Evolutionary conservation across 2,113 vertebrate genomes (phyloP).

Genomic region (Hucho hucho): DNA sequence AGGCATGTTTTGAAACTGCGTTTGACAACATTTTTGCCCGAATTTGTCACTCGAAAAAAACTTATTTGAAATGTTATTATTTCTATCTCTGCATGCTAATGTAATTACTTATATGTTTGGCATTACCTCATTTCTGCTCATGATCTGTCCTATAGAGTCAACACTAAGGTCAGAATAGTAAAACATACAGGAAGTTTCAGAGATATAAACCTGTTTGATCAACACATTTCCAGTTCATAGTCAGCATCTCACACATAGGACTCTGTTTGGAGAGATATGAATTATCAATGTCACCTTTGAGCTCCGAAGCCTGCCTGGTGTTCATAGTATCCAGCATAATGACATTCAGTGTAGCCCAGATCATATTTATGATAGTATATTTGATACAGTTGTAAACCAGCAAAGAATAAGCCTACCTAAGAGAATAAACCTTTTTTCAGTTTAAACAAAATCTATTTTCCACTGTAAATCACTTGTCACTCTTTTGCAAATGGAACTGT

Average conservation of each 20-base stretch:
- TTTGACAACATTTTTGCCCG: no score
- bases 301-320: constrained; percentile 80
- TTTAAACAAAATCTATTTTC: constrained; percentile 86
- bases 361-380: constrained; percentile 85
- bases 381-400: constrained; percentile 89
- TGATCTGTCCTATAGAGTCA: neutral
- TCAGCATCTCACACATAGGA: constrained; percentile 48
- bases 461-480: constrained; percentile 98
- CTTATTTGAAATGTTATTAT: no score
- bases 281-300: constrained; percentile 88
- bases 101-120: no score
- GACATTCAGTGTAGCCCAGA: constrained; percentile 81
- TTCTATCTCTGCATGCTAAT: no score
- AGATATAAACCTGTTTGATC: constrained; percentile 49
- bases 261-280: constrained; percentile 69
- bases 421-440: constrained; percentile 82
- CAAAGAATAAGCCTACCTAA: constrained; percentile 82
- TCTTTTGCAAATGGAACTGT: constrained; percentile 86
- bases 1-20: no score
- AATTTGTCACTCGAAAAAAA: no score
- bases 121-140: neutral
- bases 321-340: constrained; percentile 77
- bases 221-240: constrained; percentile 8
- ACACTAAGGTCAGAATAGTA: neutral
- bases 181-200: constrained; percentile 47